Conservation (phyloP, 2,113 vertebrate species). For the Micronycteris hirsuta region DNA sequence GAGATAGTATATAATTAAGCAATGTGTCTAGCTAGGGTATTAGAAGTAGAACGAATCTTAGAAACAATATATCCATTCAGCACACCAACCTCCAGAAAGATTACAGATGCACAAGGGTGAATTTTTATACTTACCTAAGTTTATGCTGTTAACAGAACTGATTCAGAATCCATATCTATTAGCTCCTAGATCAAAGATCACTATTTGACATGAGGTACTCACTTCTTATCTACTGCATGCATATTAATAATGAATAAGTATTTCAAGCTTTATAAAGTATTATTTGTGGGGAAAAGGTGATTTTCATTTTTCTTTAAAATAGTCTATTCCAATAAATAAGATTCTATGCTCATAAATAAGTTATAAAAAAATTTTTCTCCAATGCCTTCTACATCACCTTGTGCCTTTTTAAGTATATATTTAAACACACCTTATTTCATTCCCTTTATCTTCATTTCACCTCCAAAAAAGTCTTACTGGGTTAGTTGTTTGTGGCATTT, state of each 20-base stretch:
- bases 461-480: neutral
- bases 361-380: neutral
- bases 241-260: neutral
- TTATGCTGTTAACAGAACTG: neutral
- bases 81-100: neutral
- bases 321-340: neutral
- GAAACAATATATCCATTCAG: neutral
- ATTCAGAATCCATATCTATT: neutral
- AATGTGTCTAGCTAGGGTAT: neutral
- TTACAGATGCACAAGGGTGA: neutral
- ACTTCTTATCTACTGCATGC: neutral
- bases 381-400: neutral
- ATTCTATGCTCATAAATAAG: neutral
- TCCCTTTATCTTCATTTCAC: neutral
- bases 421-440: neutral
- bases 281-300: neutral
- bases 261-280: neutral
- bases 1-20: neutral
- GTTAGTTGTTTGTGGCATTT: neutral
- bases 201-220: neutral
- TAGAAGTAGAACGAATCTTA: neutral
- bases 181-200: neutral
- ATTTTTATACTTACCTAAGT: neutral
- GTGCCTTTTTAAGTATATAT: neutral
- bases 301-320: conserved; percentile 35